Evolutionary conservation across 2,888 invertebrate species (phyloP).

Genomic region (Antheraea yamamai): DNA sequence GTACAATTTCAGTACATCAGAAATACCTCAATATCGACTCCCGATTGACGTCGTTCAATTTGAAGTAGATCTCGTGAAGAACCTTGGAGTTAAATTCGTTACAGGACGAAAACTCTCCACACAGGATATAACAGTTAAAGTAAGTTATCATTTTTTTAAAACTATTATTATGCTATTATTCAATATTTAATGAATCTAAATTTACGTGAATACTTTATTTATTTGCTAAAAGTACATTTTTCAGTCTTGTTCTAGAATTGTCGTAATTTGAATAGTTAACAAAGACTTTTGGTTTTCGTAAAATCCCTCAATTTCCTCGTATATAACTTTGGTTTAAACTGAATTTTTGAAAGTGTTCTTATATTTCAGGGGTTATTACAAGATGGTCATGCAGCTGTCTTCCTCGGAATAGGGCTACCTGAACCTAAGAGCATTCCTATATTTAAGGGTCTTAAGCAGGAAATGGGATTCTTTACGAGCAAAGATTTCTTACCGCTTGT

Average conservation of each 20-base stretch:
- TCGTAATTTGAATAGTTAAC: no score
- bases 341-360: neutral
- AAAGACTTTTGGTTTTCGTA: no score
- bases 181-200: neutral
- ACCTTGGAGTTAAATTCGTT: conserved; percentile 95
- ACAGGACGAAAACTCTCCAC: conserved; percentile 87
- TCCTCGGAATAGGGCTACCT: conserved; percentile 94
- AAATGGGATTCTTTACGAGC: conserved; percentile 96
- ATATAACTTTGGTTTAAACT: no score
- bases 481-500: conserved; percentile 96
- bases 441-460: conserved; percentile 87
- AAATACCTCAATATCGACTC: conserved; percentile 98
- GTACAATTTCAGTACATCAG: conserved; percentile 87
- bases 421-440: conserved; percentile 91
- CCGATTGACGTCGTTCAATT: conserved; percentile 96
- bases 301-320: no score
- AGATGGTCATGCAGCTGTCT: conserved; percentile 89
- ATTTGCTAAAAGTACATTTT: neutral
- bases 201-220: neutral
- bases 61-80: conserved; percentile 94
- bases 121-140: conserved; percentile 87
- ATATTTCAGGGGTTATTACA: conserved; percentile 82
- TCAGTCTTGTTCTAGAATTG: neutral
- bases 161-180: neutral
- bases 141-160: conserved; percentile 52